Evolutionary conservation across 1,140 invertebrate species (phyloP).

Genomic region (Hesperophylax magnus): DNA sequence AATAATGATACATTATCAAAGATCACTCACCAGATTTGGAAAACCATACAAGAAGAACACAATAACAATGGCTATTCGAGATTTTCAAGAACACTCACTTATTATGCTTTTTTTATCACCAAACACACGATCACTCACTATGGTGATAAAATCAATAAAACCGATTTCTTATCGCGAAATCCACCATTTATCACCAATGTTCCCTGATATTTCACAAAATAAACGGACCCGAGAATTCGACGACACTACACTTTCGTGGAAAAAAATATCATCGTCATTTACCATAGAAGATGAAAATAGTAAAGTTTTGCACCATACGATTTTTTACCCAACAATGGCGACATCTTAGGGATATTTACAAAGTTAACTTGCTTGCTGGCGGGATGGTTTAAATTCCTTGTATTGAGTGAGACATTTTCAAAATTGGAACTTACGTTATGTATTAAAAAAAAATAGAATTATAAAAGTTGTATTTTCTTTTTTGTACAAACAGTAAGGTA

Average conservation of each 20-base stretch:
- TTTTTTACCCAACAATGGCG: neutral
- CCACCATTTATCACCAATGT: neutral
- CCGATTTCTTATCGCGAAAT: neutral
- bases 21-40: constrained; percentile 21
- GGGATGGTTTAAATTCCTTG: neutral
- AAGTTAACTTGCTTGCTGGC: neutral
- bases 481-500: no score
- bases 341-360: neutral
- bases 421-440: neutral
- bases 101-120: neutral
- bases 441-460: no score
- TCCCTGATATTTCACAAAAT: neutral
- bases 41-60: constrained; percentile 29
- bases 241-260: constrained; percentile 8
- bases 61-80: constrained; percentile 21
- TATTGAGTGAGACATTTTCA: neutral
- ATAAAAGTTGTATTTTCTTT: no score
- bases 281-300: constrained; percentile 7
- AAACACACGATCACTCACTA: neutral
- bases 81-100: no score
- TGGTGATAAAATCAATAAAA: neutral
- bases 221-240: constrained; percentile 8
- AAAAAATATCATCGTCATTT: neutral
- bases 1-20: neutral
- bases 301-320: neutral